Base-by-base conservation (phyloP, 2,797 vertebrate species). In the Micromesistius poutassou region DNA sequence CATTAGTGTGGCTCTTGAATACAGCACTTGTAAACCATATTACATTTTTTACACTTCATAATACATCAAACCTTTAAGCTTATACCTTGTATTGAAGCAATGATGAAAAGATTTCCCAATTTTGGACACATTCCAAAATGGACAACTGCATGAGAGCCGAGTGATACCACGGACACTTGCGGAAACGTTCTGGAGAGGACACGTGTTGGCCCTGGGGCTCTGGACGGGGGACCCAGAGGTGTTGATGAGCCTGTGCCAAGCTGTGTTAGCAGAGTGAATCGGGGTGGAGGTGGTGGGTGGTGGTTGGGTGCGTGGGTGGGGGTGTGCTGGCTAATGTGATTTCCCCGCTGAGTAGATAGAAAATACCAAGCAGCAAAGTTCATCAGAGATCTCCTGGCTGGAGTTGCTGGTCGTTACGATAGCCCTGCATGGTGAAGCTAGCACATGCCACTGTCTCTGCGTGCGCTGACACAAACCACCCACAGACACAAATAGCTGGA, bases 301-400 rank as follows among this genome's bases (percentile, higher is more conserved):
- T 46, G 42, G 42, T 14, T 13, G 77, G 82, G 84, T 1, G 75
- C 78, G 77, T 76, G 86, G 80, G 66, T 79, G 74, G 71, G 78
- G 81, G 84, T 83, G 84, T 83, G 86, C 79, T 88, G 84, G 77
- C 78, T 91, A 88, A 91, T 89, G 83, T 87, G 86, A 92, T 91
- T 90, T 90, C 87, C 85, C 88, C 40, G 81, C 87, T 84, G 90
- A 91, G 87, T 82, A 84, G 77, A 80, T 76, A 90, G 85, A 90
- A 90, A 91, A 87, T 81, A 76, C 83, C 19, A 33, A 30, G 83
- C 83, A 76, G 78, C 82, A 83, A 85, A 91, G 86, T 93, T 92
- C 86, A 91, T 94, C 93, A 92, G 87, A 85, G 82, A 82, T 79
- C 77, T 80, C 85, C 78, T 83, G 78, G 81, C 84, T 83, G 28